phyloP scores from a whole-genome alignment of 2,888 invertebrate species.

The Cosmia pyralina region DNA sequence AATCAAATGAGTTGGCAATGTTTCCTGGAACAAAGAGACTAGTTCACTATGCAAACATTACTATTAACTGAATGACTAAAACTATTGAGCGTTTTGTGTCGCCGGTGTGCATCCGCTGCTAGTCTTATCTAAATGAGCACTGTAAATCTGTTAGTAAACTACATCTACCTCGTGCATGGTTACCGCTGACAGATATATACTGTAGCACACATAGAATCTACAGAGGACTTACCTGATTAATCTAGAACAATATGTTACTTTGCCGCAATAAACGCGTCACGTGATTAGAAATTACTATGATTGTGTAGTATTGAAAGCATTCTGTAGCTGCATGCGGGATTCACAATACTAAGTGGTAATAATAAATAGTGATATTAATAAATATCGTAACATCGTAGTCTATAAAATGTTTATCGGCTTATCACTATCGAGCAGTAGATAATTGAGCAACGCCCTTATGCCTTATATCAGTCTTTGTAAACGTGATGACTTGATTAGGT shows the following conservation, averaged over 20 bases:
- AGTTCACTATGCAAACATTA: slow-evolving; percentile 59
- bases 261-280: slow-evolving; percentile 17
- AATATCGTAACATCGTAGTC: slow-evolving; percentile 25
- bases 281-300: slow-evolving; percentile 15
- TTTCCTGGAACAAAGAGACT: slow-evolving; percentile 63
- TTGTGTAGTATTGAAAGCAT: slow-evolving; percentile 18
- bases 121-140: slow-evolving; percentile 51
- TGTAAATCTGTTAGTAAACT: slow-evolving; percentile 54
- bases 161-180: slow-evolving; percentile 28
- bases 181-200: slow-evolving; percentile 12
- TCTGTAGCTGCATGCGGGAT: slow-evolving; percentile 20
- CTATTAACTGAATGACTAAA: slow-evolving; percentile 56
- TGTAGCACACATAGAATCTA: slow-evolving; percentile 2
- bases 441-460: slow-evolving; percentile 65
- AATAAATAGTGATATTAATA: too few species aligned
- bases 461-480: slow-evolving; percentile 60
- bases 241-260: slow-evolving; percentile 14
- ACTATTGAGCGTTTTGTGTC: slow-evolving; percentile 39
- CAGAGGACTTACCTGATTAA: slow-evolving; percentile 6
- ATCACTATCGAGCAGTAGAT: slow-evolving; percentile 61
- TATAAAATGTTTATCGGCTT: slow-evolving; percentile 66
- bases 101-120: slow-evolving; percentile 32
- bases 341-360: slow-evolving; percentile 22
- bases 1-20: slow-evolving; percentile 52
- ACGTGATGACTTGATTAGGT: slow-evolving; percentile 68